Base-by-base conservation (phyloP, 2,888 invertebrate species). In the Caenorhabditis sp. region DNA sequence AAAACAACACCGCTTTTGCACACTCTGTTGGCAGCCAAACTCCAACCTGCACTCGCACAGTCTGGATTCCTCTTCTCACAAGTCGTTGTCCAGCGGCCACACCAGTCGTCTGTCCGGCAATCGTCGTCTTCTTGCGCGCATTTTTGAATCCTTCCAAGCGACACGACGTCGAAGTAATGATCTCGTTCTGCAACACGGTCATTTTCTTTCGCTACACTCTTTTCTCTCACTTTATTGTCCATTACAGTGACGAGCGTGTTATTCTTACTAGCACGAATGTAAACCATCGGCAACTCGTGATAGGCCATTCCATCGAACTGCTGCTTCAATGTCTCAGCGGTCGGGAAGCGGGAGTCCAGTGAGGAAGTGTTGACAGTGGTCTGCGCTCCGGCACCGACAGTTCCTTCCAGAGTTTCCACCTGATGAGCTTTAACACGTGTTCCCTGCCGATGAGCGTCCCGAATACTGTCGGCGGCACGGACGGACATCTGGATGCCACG, bases 101-200 rank as follows among this genome's bases (percentile, higher is more conserved):
- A 26, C 96, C 97, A 26, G 97, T 96, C 13, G 97, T 96, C 93
- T 98, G 88, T 1, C 97, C 98, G 47, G 98, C 98, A 90, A 98
- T 95, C 92, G 97, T 97, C 4, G 98, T 98, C 82, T 97, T 97
- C 93, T 98, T 98, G 88, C 95, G 95, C 0, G 97, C 95, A 92
- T 97, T 96, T 93, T 96, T 97, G 91, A 97, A 98, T 5, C 98
- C 98, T 92, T 97, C 97, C 88, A 95, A 94, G 0, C 97, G 97
- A 37, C 89, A 89, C 20, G 90, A 90, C 11, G 90, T 90, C 60
- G 90, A 89, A 15, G 88, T 89, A 62, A 90, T 86, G 28, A 87
- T 76, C 32, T 87, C 82, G 50, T 86, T 82, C 86, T 87, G 82
- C 9, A 37, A 18, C 15, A 6, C 40, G 4, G 24, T n/a, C n/a